Evolutionary conservation across 2,888 invertebrate species (phyloP).

Genomic region (Lymantria monacha): DNA sequence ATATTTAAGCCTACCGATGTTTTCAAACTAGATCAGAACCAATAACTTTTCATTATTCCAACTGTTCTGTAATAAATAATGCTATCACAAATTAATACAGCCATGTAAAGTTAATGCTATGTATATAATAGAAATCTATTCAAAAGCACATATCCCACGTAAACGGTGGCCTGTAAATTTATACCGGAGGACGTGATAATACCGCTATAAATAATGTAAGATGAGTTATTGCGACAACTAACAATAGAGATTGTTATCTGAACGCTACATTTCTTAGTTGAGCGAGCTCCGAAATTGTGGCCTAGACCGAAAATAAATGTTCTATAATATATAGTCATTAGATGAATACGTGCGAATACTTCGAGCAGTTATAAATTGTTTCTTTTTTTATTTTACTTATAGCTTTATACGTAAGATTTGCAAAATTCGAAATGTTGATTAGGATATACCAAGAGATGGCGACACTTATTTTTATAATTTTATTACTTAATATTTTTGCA

Average conservation of each 20-base stretch:
- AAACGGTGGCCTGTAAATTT: slow-evolving; percentile 33
- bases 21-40: too few relatives aligned
- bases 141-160: slow-evolving; percentile 23
- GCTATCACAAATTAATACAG: slow-evolving; percentile 13
- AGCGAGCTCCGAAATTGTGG: slow-evolving; percentile 28
- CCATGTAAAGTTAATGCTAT: not conserved
- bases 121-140: slow-evolving; percentile 22
- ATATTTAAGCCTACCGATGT: too few relatives aligned
- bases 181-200: slow-evolving; percentile 43
- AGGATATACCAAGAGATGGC: too few relatives aligned
- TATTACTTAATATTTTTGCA: too few relatives aligned
- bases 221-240: slow-evolving; percentile 29
- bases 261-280: slow-evolving; percentile 24
- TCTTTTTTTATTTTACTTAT: too few relatives aligned
- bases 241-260: slow-evolving; percentile 44
- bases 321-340: not conserved
- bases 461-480: too few relatives aligned
- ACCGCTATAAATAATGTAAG: slow-evolving; percentile 45
- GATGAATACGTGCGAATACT: not conserved
- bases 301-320: slow-evolving; percentile 5
- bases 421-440: too few relatives aligned
- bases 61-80: slow-evolving; percentile 4
- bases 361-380: too few relatives aligned
- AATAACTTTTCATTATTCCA: slow-evolving; percentile 13
- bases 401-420: too few relatives aligned